A percentile compares a stretch with the other conserved stretches of the same genome.
phyloP scores from a whole-genome alignment of 2,113 vertebrate species.

The Puma concolor region DNA sequence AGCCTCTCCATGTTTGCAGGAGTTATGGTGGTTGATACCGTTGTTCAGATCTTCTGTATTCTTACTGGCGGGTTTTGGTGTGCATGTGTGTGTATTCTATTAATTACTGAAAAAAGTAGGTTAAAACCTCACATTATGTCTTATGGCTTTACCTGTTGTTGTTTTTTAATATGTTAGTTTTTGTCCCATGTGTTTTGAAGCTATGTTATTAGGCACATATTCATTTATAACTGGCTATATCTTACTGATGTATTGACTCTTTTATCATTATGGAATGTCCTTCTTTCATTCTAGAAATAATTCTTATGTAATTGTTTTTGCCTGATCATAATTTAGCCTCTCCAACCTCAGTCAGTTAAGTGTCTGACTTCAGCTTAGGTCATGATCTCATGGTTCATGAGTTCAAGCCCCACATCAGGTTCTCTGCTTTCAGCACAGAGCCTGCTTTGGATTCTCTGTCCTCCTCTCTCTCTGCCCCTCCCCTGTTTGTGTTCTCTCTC shows the following conservation, averaged over 20 bases:
- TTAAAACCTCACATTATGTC: slow-evolving; percentile 15
- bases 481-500: too few species aligned
- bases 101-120: not conserved
- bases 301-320: not conserved
- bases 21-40: not conserved
- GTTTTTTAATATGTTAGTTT: not conserved
- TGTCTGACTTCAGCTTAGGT: too few species aligned
- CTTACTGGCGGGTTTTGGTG: not conserved
- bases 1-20: not conserved
- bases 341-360: not conserved
- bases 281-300: slow-evolving; percentile 23
- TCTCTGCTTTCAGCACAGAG: too few species aligned
- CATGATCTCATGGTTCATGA: too few species aligned
- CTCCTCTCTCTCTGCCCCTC: too few species aligned
- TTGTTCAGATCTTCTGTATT: not conserved
- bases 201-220: not conserved
- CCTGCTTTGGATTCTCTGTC: too few species aligned
- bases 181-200: slow-evolving; percentile 36
- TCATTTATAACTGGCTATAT: not conserved
- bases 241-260: not conserved
- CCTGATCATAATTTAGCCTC: not conserved
- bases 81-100: not conserved
- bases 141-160: not conserved
- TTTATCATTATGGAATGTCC: slow-evolving; percentile 23
- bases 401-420: too few species aligned